Evolutionary conservation across 2,797 vertebrate genomes (phyloP).

Genomic region (Pelochelys cantorii): DNA sequence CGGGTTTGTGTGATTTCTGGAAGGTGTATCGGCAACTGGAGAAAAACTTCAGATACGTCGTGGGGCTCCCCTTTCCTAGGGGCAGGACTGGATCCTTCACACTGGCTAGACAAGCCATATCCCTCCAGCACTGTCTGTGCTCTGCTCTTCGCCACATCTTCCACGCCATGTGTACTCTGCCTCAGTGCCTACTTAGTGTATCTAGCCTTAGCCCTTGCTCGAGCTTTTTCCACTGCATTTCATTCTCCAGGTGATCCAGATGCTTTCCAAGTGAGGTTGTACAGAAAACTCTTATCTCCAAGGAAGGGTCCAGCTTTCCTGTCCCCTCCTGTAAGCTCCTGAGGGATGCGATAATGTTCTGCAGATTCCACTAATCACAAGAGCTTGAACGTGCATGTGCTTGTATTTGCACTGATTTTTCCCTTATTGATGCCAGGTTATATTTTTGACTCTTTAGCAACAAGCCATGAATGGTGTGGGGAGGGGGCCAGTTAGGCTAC

Average conservation of each 20-base stretch:
- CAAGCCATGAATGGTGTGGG: neutral
- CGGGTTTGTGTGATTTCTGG: rapidly evolving
- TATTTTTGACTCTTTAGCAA: neutral
- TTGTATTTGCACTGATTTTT: neutral
- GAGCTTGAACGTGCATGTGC: rapidly evolving
- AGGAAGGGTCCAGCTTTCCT: neutral
- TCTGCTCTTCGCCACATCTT: neutral
- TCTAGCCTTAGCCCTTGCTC: neutral
- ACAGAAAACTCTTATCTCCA: neutral
- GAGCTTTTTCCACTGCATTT: rapidly evolving
- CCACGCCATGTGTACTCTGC: neutral
- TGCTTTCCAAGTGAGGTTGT: neutral
- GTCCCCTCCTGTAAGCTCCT: neutral
- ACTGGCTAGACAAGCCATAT: neutral
- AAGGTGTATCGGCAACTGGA: neutral
- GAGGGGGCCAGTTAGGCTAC: neutral
- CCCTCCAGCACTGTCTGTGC: rapidly evolving
- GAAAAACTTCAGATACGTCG: rapidly evolving
- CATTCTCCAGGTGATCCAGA: neutral
- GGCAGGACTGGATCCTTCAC: neutral
- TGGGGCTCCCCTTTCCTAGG: neutral
- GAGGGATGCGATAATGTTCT: neutral
- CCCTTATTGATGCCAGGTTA: neutral
- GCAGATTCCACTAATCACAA: neutral
- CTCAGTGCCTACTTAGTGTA: neutral